A percentile compares a stretch with the other conserved stretches of the same genome.
Evolutionary conservation across 2,113 vertebrate species (phyloP).

Genomic region (Urocynchramus pylzowi): DNA sequence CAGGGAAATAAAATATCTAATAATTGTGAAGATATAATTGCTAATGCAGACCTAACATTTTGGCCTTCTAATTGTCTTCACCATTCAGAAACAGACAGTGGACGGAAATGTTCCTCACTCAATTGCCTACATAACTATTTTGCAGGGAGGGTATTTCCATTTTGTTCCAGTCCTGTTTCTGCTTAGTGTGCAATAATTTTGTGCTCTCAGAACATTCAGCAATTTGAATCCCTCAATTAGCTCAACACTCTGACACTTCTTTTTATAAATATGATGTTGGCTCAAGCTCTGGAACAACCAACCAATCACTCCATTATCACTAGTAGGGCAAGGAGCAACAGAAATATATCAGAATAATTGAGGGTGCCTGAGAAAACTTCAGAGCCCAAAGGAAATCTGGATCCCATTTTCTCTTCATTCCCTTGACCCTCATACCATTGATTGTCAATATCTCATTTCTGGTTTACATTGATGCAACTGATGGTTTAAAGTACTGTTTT

Average conservation of each 20-base stretch:
- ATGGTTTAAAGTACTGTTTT: background rate
- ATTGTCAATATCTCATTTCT: background rate
- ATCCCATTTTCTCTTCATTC: background rate
- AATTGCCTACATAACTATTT: background rate
- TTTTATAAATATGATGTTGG: conserved; percentile 9
- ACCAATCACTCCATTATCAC: conserved; percentile 30
- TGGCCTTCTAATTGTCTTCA: conserved; percentile 13
- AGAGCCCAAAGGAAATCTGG: background rate
- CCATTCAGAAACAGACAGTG: background rate
- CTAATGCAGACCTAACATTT: conserved; percentile 14
- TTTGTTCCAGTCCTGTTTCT: background rate
- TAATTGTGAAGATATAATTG: conserved; percentile 10
- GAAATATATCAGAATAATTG: background rate
- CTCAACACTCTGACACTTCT: background rate
- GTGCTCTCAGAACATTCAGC: background rate
- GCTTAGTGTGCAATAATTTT: conserved; percentile 15
- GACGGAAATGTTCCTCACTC: background rate
- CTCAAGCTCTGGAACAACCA: background rate
- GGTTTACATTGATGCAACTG: background rate
- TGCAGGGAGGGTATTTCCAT: background rate
- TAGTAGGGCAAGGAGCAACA: conserved; percentile 17
- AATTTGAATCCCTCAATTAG: conserved; percentile 22
- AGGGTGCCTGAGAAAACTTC: conserved; percentile 6
- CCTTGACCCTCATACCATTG: background rate
- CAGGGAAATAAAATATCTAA: background rate